Base-by-base conservation (phyloP, 2,888 invertebrate species). In the Alitta virens region DNA sequence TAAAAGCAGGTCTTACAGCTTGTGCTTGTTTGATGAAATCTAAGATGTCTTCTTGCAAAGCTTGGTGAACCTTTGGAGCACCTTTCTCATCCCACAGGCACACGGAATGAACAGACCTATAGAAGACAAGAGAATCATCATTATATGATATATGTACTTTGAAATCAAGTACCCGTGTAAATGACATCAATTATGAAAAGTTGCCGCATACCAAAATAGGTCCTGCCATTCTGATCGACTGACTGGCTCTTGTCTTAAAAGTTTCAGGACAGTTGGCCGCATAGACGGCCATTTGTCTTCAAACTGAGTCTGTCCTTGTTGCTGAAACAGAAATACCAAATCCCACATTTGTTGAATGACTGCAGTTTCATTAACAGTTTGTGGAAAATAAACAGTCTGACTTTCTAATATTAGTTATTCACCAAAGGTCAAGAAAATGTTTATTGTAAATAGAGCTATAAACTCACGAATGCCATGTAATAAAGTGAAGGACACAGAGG, bases 21-120 rank as follows among this genome's bases (percentile, higher is more conserved):
- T 95, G 94, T 33, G 95, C 95, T 80, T 94, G 91, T 78, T 91
- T 91, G 71, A 97, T 96, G 81, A 95, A 97, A 78, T 92, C 91
- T 77, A 92, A 89, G 68, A 97, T 94, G 80, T 96, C 94, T 76
- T 91, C 91, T 76, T 92, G 91, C 14, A 98, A 85, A 26, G 92
- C 91, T 77, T 92, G 91, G 75, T 91, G 87, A 50, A 98, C 87
- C 83, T 94, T 95, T 52, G 87, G 86, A 0, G 94, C 90, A 0
- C 94, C 94, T 81, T 94, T 92, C 75, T 96, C 96, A 83, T 98
- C 95, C 98, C 98, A 99, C 63, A 97, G 84, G 81, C 95, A 95
- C 16, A 98, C 94, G 65, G 91, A 87, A 84, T 99, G 97, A 18
- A 99, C 94, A 62, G 92, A 89, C 80, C 84, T 84, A 65, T 38